Conservation (phyloP, 2,888 invertebrate species). For the Agonum fuliginosum region DNA sequence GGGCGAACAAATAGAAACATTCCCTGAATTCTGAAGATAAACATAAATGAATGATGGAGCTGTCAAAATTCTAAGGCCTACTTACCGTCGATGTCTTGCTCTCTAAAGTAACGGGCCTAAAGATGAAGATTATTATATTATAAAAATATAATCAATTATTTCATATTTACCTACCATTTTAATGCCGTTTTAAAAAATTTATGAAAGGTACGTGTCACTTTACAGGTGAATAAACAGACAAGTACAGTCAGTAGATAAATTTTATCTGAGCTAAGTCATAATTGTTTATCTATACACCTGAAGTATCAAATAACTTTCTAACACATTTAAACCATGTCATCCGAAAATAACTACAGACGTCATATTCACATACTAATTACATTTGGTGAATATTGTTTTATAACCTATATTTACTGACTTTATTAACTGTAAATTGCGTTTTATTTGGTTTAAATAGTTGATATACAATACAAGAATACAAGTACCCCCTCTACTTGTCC, state of each 20-base stretch:
- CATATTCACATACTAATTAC: neutral
- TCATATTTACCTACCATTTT: slow-evolving; percentile 60
- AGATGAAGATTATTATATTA: slow-evolving; percentile 35
- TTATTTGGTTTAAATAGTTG: slow-evolving; percentile 14
- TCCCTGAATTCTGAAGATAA: slow-evolving; percentile 88
- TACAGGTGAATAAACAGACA: slow-evolving; percentile 43
- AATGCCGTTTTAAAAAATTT: slow-evolving; percentile 35
- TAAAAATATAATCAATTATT: slow-evolving; percentile 47
- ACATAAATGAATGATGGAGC: slow-evolving; percentile 20
- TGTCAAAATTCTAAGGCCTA: slow-evolving; percentile 62
- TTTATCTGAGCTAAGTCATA: slow-evolving; percentile 47
- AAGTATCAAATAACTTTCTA: slow-evolving; percentile 56
- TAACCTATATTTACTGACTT: slow-evolving; percentile 28
- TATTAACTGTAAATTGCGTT: neutral
- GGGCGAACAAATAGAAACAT: slow-evolving; percentile 95
- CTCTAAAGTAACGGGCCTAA: slow-evolving; percentile 94
- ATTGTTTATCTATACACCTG: slow-evolving; percentile 37
- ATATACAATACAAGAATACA: neutral
- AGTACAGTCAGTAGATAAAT: slow-evolving; percentile 61
- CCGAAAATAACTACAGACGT: slow-evolving; percentile 22
- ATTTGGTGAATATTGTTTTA: slow-evolving; percentile 38
- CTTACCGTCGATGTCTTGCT: slow-evolving; percentile 96
- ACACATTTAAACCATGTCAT: slow-evolving; percentile 37
- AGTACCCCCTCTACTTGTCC: slow-evolving; percentile 24
- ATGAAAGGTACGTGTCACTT: slow-evolving; percentile 62